Conservation (phyloP, 2,113 vertebrate species). For the Euleptes europaea region DNA sequence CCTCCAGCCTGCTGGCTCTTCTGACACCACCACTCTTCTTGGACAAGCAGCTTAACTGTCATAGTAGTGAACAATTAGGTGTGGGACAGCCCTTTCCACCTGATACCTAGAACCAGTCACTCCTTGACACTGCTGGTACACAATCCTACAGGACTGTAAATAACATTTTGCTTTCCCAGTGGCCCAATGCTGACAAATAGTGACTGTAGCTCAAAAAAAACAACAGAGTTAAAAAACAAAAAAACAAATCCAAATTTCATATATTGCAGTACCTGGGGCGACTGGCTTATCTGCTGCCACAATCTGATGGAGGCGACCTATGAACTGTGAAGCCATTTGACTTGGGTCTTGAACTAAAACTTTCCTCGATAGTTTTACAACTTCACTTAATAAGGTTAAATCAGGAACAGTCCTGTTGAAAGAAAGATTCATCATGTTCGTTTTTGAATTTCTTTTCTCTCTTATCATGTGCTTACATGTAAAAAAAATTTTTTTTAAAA, state of each 20-base stretch:
- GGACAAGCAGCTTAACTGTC: background rate
- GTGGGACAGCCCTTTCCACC: too few relatives aligned
- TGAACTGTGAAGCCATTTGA: conserved; percentile 75
- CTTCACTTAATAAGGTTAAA: conserved; percentile 61
- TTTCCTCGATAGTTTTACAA: conserved; percentile 67
- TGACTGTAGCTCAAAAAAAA: background rate
- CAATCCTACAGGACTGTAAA: background rate
- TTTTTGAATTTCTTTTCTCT: background rate
- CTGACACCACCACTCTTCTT: background rate
- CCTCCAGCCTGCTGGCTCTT: background rate
- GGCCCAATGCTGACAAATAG: background rate
- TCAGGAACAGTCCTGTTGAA: conserved; percentile 63
- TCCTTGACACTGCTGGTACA: background rate
- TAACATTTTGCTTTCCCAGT: background rate
- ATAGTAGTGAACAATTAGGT: too few relatives aligned
- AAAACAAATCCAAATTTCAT: background rate
- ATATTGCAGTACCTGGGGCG: conserved; percentile 65
- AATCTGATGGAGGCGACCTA: conserved; percentile 70
- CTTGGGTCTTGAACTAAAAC: conserved; percentile 70
- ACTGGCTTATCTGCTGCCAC: conserved; percentile 68
- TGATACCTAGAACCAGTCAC: background rate
- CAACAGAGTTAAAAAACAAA: background rate
- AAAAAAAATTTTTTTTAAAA: background rate
- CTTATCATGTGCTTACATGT: background rate
- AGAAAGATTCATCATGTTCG: background rate